Conservation (phyloP, 2,113 vertebrate species). For the Cervus canadensis region DNA sequence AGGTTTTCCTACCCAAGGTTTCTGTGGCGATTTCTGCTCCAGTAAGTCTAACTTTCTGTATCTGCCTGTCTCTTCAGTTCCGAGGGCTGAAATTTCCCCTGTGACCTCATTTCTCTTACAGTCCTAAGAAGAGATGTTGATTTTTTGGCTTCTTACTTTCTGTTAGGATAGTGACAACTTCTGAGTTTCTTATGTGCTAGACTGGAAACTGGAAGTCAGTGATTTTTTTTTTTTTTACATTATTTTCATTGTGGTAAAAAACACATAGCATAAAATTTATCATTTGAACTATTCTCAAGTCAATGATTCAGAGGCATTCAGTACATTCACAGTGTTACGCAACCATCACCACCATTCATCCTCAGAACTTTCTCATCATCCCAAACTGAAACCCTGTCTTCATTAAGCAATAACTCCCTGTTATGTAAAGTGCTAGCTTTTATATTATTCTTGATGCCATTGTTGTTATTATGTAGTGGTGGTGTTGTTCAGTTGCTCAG, state of each 20-base stretch:
- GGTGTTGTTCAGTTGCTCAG: neutral
- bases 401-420: neutral
- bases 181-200: neutral
- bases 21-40: neutral
- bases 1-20: neutral
- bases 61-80: neutral
- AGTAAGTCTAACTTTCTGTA: neutral
- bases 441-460: neutral
- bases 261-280: neutral
- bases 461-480: neutral
- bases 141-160: neutral
- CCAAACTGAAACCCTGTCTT: neutral
- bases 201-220: neutral
- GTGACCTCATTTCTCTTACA: neutral
- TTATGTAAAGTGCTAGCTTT: neutral
- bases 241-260: neutral
- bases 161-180: neutral
- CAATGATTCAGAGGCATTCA: neutral
- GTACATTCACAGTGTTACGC: neutral
- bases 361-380: neutral
- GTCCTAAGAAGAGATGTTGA: neutral
- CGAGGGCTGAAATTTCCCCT: neutral
- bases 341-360: neutral
- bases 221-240: neutral
- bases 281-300: neutral